These are phyloP conservation scores for Acrocyrtus sp. DNA, from an alignment of 2,888 invertebrate species.

Conservation along the genomic window DNA sequence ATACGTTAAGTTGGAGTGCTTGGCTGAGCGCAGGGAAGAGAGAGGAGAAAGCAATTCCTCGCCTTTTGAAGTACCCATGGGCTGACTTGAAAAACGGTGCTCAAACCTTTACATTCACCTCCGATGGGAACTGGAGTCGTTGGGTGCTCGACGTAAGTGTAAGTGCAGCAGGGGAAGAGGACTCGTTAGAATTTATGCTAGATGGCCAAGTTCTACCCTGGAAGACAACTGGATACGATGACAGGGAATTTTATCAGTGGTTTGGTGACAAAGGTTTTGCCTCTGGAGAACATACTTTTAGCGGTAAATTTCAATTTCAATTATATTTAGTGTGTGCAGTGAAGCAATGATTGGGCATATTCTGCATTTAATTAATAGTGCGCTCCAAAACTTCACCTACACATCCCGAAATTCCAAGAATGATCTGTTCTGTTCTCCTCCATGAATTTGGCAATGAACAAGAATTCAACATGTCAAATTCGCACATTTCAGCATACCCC, in stretches of 20 bases:
- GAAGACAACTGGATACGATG: slow-evolving; percentile 42
- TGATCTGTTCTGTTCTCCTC: slow-evolving; percentile 41
- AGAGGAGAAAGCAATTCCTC: slow-evolving; percentile 42
- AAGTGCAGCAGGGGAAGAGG: slow-evolving; percentile 28
- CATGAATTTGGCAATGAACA: slow-evolving; percentile 50
- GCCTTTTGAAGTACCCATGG: slow-evolving; percentile 43
- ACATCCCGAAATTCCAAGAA: slow-evolving; percentile 9
- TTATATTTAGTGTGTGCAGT: not conserved
- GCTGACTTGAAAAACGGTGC: slow-evolving; percentile 10
- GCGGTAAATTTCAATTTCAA: slow-evolving; percentile 1
- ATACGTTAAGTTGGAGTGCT: slow-evolving; percentile 26
- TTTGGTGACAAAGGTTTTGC: slow-evolving; percentile 36
- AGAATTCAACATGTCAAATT: slow-evolving; percentile 36
- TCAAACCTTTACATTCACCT: slow-evolving; percentile 29
- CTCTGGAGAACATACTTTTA: slow-evolving; percentile 32
- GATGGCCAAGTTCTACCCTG: slow-evolving; percentile 52
- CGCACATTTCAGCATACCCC: slow-evolving; percentile 47
- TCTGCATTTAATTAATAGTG: slow-evolving; percentile 7
- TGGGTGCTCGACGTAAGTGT: slow-evolving; percentile 32
- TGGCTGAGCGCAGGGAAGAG: slow-evolving; percentile 33
- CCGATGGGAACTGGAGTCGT: slow-evolving; percentile 39
- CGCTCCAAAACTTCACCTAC: slow-evolving; percentile 27
- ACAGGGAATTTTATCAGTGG: slow-evolving; percentile 56
- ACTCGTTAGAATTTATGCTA: slow-evolving; percentile 31
- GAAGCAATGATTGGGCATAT: not conserved